Evolutionary conservation across 1,140 invertebrate species (phyloP), one percentile per base, ranked within the genome.

Genomic region (Lordiphosa mommai): DNA sequence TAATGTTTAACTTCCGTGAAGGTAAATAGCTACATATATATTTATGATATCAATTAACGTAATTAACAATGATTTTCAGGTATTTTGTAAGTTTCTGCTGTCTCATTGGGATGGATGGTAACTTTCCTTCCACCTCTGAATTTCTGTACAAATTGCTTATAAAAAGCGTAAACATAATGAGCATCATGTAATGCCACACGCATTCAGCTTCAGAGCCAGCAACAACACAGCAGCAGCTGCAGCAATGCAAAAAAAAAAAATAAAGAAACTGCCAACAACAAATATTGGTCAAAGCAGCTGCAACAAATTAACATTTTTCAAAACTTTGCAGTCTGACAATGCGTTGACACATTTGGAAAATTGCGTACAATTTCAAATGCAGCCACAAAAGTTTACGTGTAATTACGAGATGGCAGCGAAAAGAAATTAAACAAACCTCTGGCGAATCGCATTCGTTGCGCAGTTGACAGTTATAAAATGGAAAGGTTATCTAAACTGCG

Each of bases 261-360:
- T 66, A 65, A 66, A 61, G 44, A 48, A 50, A 58, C 27, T 44
- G 16, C 10, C 23, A 33, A 33, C 30, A 41, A 41, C 56, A 47
- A 59, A 37, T 16, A 37, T 10, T 9, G 40, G 17, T 4, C 48
- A 10, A 33, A 67, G 63, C 61, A 67, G 36, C 56, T 30, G 40
- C 51, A 27, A 57, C 60, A 74, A 82, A 76, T 82, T 76, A 80
- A 80, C 66, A 82, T 80, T 71, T 80, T 73, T 66, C 27, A 36
- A 53, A 60, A 61, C 46, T 57, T 37, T 65, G 34, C 38, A 48
- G 29, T 29, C 37, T 59, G 60, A 70, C 56, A 66, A 6, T 82
- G 70, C 76, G 76, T 60, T 80, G 76, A 82, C 76, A 80, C 61
- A 76, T 82, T 80, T 74, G 32, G 65, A 50, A 77, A 80, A 82